Evolutionary conservation across 1,140 invertebrate genomes (phyloP), one percentile per base, ranked within the genome.

Genomic region (Drosophila santomea): DNA sequence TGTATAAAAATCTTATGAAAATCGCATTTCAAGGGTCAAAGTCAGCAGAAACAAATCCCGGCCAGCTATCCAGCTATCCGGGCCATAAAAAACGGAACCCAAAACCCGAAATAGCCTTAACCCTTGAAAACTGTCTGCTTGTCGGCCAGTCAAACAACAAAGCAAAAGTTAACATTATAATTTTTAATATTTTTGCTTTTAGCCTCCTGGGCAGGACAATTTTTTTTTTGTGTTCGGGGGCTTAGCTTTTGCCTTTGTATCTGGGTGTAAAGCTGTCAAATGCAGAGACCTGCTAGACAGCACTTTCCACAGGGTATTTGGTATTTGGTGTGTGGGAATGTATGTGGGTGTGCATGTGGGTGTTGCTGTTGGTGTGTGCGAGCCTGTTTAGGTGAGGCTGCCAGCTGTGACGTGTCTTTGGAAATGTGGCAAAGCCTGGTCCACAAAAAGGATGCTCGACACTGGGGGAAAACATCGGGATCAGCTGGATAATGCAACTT

Each of bases 141-240:
- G 23, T 25, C 4, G 35, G 63, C 58, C 77, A 47, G 68, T 80
- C 78, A 69, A 84, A 78, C 80, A 89, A 89, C 80, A 88, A 79
- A 89, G 79, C 80, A 88, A 88, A 89, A 89, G 81, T 84, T 89
- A 88, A 88, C 84, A 88, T 88, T 83, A 89, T 88, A 89, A 88
- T 89, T 88, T 88, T 88, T 89, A 84, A 89, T 89, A 89, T 89
- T 88, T 88, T 84, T 80, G 80, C 83, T 83, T 83, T 64, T 56
- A 81, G 82, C 71, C 66, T 78, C 50, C 62, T 74, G 74, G 61
- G 80, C 44, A 63, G 47, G 36, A 51, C 57, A 36, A 36, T 41
- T 45, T 44, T 78, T 50, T 51, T 17, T 17, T 17, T 17, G 17
- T 63, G n/a, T 39, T 55, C 36, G 39, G 7, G 43, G 44, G 59